Conservation (phyloP, 2,888 invertebrate genomes). For the Autographa pulchrina region DNA sequence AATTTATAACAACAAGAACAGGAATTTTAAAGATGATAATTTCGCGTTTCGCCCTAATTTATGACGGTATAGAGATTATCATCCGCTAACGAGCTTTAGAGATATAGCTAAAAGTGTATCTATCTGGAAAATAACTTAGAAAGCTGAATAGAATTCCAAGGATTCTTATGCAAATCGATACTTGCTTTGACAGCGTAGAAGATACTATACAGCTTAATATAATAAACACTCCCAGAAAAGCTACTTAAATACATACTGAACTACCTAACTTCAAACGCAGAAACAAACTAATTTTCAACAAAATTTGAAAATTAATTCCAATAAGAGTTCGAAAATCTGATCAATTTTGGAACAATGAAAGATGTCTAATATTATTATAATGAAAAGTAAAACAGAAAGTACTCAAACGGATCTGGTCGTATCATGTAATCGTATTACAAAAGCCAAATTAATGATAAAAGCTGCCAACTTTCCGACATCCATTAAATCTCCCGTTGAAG, state of each 20-base stretch:
- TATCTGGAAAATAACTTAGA: background rate
- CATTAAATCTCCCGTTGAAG: conserved; percentile 63
- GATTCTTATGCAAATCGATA: conserved; percentile 17
- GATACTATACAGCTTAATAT: conserved; percentile 3
- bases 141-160: background rate
- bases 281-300: conserved; percentile 40
- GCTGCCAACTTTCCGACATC: conserved; percentile 64
- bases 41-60: background rate
- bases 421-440: conserved; percentile 71
- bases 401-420: conserved; percentile 64
- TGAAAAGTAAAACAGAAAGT: conserved; percentile 65
- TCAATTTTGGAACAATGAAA: conserved; percentile 58
- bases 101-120: background rate
- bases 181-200: background rate
- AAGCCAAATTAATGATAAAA: conserved; percentile 73
- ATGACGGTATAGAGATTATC: background rate
- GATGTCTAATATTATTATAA: conserved; percentile 59
- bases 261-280: conserved; percentile 48
- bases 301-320: conserved; percentile 57
- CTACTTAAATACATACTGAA: conserved; percentile 41
- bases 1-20: background rate
- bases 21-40: conserved; percentile 5
- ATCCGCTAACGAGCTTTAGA: conserved; percentile 1
- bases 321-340: conserved; percentile 57
- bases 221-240: conserved; percentile 24